Evolutionary conservation across 2,113 vertebrate species (phyloP).

Genomic region (Malurus alboscapulatus): DNA sequence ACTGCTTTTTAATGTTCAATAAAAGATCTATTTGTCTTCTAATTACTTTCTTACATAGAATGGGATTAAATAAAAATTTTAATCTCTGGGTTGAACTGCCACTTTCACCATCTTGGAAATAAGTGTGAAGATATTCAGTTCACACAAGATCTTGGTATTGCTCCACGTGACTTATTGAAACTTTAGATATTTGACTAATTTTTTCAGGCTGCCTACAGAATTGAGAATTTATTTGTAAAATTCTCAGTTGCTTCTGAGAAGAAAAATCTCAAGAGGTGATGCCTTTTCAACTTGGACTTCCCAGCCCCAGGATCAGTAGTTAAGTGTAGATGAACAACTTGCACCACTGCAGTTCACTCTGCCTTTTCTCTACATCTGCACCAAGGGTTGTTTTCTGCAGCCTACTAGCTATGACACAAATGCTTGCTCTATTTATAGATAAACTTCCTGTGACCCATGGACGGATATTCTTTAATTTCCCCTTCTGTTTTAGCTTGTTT

Average conservation of each 20-base stretch:
- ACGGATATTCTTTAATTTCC: background rate
- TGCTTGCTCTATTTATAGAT: background rate
- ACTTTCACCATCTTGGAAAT: background rate
- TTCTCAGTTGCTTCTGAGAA: background rate
- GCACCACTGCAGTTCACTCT: background rate
- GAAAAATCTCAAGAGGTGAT: background rate
- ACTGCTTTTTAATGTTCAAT: background rate
- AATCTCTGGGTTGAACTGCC: background rate
- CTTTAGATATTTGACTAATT: background rate
- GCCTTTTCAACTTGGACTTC: background rate
- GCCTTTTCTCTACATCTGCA: background rate
- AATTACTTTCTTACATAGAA: background rate
- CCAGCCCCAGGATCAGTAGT: background rate
- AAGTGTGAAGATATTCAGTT: background rate
- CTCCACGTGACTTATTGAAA: background rate
- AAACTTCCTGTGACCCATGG: constrained; percentile 8
- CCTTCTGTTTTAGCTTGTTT: background rate
- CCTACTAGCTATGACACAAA: background rate
- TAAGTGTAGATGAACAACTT: background rate
- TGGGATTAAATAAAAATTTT: background rate
- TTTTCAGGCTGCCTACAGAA: background rate
- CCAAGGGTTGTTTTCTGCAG: background rate
- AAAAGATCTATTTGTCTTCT: background rate
- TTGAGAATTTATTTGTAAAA: background rate
- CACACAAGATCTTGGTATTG: background rate